These are phyloP conservation scores for Microcebus jonahi DNA, from an alignment of 2,113 vertebrate genomes.

Conservation along the genomic window DNA sequence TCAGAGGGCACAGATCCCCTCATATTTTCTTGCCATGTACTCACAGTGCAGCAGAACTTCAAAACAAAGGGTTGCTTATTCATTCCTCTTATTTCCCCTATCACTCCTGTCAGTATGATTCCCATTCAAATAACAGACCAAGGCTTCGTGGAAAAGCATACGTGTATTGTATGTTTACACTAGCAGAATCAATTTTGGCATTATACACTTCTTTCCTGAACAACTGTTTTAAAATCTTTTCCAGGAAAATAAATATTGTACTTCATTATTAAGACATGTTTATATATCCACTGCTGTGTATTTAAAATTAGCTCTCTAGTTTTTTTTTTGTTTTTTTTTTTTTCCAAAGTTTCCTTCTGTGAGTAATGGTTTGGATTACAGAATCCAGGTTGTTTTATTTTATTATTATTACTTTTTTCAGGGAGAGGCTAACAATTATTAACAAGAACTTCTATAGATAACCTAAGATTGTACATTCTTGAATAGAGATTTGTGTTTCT, in stretches of 20 bases:
- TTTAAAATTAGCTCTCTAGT: neutral
- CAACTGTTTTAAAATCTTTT: neutral
- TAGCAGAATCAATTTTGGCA: neutral
- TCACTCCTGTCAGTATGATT: neutral
- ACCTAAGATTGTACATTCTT: neutral
- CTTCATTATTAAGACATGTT: neutral
- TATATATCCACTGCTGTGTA: neutral
- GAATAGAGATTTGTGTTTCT: neutral
- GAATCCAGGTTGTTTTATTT: neutral
- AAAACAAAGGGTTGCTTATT: neutral
- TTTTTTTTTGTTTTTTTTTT: no score
- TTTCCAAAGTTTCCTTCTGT: neutral
- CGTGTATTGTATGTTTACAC: neutral
- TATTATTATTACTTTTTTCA: neutral
- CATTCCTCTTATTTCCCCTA: neutral
- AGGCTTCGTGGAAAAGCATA: neutral
- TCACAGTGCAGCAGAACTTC: neutral
- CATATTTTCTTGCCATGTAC: neutral
- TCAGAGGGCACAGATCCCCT: neutral
- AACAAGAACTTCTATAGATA: neutral
- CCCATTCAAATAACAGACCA: neutral
- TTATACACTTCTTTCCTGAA: neutral
- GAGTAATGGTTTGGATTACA: neutral
- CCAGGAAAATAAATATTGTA: neutral
- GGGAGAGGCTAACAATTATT: neutral